Percentiles rank a stretch among this genome's conserved stretches.
phyloP scores from a whole-genome alignment of 2,113 vertebrate species.

The Microtus oregoni region DNA sequence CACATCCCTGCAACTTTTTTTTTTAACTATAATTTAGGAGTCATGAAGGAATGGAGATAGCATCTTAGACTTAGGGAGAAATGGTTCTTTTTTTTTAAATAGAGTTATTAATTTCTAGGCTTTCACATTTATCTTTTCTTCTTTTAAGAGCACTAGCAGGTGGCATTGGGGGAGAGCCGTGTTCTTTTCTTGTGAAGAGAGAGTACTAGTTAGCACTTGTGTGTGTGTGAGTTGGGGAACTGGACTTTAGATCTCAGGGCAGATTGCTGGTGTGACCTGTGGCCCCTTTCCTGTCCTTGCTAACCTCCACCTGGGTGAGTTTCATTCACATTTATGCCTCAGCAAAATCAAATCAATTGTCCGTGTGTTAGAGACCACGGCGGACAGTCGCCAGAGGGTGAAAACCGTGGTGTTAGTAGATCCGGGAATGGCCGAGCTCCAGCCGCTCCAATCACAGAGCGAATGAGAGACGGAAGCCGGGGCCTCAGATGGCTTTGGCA shows the following conservation, averaged over 20 bases:
- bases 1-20: background rate
- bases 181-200: background rate
- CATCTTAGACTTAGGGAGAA: background rate
- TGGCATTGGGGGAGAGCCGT: background rate
- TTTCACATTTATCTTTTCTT: background rate
- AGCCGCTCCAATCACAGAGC: constrained; percentile 20
- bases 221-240: accelerated
- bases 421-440: background rate
- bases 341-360: background rate
- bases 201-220: background rate
- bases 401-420: background rate
- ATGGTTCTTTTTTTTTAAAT: constrained; percentile 35
- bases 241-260: accelerated
- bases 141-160: background rate
- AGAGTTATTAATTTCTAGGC: background rate
- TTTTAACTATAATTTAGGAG: background rate
- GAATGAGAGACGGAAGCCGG: background rate
- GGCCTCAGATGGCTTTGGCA: background rate
- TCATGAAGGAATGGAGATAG: background rate
- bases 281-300: background rate
- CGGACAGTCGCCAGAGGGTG: background rate
- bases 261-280: background rate
- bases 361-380: background rate
- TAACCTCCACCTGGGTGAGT: background rate
- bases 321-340: background rate